Evolutionary conservation across 2,113 vertebrate species (phyloP).

Genomic region (Zosterops borbonicus): DNA sequence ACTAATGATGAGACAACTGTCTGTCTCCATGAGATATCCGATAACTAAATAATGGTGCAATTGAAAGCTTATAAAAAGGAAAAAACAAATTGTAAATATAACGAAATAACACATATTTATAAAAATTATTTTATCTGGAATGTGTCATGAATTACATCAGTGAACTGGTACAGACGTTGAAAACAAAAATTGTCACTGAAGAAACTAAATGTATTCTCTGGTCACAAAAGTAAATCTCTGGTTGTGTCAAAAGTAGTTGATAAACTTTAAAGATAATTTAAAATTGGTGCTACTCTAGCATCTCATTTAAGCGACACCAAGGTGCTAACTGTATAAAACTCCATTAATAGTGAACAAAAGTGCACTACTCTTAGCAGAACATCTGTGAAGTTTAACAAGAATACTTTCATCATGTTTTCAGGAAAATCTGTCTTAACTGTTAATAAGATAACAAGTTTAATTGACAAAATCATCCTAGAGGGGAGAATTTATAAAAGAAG

Average conservation of each 20-base stretch:
- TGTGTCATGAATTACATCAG: neutral
- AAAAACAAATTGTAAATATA: neutral
- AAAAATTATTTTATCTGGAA: neutral
- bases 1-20: neutral
- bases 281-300: neutral
- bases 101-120: neutral
- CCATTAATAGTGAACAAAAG: constrained; percentile 21
- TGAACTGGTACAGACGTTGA: neutral
- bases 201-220: neutral
- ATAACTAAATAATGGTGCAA: neutral
- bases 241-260: neutral
- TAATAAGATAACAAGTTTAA: constrained; percentile 72
- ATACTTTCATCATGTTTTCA: constrained; percentile 32
- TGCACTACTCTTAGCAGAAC: constrained; percentile 41
- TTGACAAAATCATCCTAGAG: constrained; percentile 60
- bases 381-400: constrained; percentile 62
- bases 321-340: neutral
- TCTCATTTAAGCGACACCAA: neutral
- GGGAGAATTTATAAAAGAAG: neutral
- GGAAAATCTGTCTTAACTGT: constrained; percentile 47
- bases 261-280: neutral
- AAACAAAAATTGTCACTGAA: neutral
- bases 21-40: neutral
- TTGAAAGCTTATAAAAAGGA: neutral
- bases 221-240: neutral